Base-by-base conservation (phyloP, 2,888 invertebrate genomes). In the Phytoseiulus persimilis region DNA sequence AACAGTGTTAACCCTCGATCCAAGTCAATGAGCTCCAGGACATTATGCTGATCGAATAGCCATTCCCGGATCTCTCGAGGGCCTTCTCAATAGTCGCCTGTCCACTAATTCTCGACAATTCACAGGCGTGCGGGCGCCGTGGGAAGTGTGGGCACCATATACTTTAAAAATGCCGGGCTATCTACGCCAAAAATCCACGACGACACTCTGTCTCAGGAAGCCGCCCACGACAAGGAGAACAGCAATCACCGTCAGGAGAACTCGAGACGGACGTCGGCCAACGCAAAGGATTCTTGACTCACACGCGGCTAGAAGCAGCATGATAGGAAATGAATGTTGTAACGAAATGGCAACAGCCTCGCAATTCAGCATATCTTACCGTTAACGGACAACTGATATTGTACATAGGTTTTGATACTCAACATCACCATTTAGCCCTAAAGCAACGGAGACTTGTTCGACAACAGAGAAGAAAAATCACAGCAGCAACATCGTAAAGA, bases 71-170 rank as follows among this genome's bases (percentile, higher is more conserved):
- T n/a, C n/a, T n/a, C n/a, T n/a, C n/a, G n/a, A n/a, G n/a, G n/a
- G n/a, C n/a, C n/a, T n/a, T n/a, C n/a, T n/a, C n/a, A n/a, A n/a
- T n/a, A n/a, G n/a, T n/a, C n/a, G n/a, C n/a, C n/a, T n/a, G n/a
- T n/a, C n/a, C n/a, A n/a, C n/a, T n/a, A n/a, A n/a, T n/a, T n/a
- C n/a, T n/a, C n/a, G n/a, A n/a, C n/a, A n/a, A n/a, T n/a, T n/a
- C n/a, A n/a, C 32, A 33, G 87, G n/a, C 28, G n/a, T 6, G 2
- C 32, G n/a, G 87, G 87, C 9, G 45, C 87, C 11, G 45, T 87
- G 87, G 87, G 87, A 28, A 87, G 87, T 31, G 87, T 39, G 6
- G n/a, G 87, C 14, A 87, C 87, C n/a, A 87, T 87, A 6, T 87
- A 45, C 45, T 28, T 87, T 28, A 87, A 87, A 33, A 87, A 87